Conservation (phyloP, 2,888 invertebrate genomes). For the Amiota mariae region DNA sequence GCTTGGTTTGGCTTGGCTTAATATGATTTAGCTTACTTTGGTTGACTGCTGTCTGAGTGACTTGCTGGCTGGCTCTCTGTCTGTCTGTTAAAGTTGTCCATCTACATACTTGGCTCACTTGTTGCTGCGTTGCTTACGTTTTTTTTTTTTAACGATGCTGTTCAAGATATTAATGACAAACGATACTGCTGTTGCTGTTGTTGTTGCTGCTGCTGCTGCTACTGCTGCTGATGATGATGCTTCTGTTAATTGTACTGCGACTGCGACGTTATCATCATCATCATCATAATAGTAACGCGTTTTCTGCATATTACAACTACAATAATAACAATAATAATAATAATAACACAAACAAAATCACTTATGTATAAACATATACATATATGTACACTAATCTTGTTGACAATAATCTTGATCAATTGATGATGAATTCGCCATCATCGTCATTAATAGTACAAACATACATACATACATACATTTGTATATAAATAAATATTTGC, state of each 20-base stretch:
- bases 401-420: slow-evolving; percentile 25
- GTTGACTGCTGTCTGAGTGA: not conserved
- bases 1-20: not conserved
- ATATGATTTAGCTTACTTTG: not conserved
- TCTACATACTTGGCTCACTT: too few relatives aligned
- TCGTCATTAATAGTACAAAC: not conserved
- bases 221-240: not conserved
- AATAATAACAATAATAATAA: slow-evolving; percentile 8
- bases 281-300: too few relatives aligned
- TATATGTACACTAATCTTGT: not conserved
- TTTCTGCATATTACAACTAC: slow-evolving; percentile 9
- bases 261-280: not conserved
- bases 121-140: too few relatives aligned
- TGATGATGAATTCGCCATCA: slow-evolving; percentile 7
- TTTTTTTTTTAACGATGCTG: too few relatives aligned
- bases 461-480: slow-evolving; percentile 1
- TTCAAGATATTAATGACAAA: too few relatives aligned
- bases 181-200: not conserved
- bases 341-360: not conserved
- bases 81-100: too few relatives aligned
- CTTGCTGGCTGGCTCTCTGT: too few relatives aligned
- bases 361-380: not conserved
- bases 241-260: slow-evolving; percentile 7
- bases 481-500: not conserved
- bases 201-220: not conserved